These are phyloP conservation scores for Pseudochromis fuscus DNA, from an alignment of 2,797 vertebrate genomes.

Conservation along the genomic window DNA sequence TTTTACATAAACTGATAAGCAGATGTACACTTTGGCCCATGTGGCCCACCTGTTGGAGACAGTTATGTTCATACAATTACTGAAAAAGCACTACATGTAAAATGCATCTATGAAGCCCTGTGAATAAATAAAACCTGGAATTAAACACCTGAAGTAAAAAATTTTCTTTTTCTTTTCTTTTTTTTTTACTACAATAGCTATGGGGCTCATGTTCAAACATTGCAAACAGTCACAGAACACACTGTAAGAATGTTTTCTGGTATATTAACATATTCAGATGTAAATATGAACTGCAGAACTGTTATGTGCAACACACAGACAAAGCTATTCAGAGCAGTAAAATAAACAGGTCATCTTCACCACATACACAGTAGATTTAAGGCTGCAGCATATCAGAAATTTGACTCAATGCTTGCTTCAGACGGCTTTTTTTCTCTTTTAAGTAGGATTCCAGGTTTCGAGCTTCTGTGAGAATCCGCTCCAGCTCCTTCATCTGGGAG, in stretches of 20 bases:
- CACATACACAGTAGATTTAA: slow-evolving; percentile 31
- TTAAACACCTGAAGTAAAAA: background rate
- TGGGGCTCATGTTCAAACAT: too few species aligned
- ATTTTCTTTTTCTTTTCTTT: background rate
- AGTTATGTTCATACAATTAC: too few species aligned
- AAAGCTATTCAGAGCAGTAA: background rate
- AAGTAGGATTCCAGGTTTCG: slow-evolving; percentile 75
- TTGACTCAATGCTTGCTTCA: slow-evolving; percentile 72
- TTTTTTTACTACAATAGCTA: too few species aligned
- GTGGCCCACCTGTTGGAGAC: background rate
- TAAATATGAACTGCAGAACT: slow-evolving; percentile 4
- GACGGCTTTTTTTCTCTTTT: slow-evolving; percentile 80
- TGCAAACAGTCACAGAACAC: background rate
- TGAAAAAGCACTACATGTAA: too few species aligned
- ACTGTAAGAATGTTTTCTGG: background rate
- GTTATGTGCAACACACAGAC: slow-evolving; percentile 3
- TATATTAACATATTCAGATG: background rate
- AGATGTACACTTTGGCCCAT: background rate
- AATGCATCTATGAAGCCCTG: background rate
- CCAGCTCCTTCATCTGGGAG: slow-evolving; percentile 77
- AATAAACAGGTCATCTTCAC: background rate
- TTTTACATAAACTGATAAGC: background rate
- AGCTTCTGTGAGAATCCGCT: slow-evolving; percentile 78
- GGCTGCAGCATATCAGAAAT: slow-evolving; percentile 82
- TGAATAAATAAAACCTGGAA: slow-evolving; percentile 7